Conservation (phyloP, 2,113 vertebrate species). For the Heliornis fulica region DNA sequence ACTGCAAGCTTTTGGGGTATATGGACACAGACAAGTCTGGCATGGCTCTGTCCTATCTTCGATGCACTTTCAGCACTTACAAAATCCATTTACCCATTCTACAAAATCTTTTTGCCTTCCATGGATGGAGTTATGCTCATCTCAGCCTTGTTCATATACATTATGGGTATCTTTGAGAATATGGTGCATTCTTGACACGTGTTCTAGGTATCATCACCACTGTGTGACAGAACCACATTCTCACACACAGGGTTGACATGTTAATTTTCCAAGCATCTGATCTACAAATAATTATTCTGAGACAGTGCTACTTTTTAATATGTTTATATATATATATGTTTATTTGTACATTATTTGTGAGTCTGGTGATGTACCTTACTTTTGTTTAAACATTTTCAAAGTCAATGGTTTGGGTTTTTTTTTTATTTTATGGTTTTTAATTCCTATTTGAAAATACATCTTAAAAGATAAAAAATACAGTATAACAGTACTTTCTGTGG, state of each 20-base stretch:
- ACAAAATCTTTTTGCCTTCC: background rate
- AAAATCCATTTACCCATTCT: background rate
- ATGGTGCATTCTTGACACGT: rapidly evolving
- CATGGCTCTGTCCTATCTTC: background rate
- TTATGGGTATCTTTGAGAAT: background rate
- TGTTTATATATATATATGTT: no score
- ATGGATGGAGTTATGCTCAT: rapidly evolving
- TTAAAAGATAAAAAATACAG: background rate
- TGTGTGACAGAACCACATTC: background rate
- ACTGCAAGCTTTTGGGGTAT: background rate
- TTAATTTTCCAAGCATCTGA: background rate
- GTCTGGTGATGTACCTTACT: background rate
- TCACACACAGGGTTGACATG: background rate
- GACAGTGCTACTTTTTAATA: no score
- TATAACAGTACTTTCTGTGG: background rate
- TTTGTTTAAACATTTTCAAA: background rate
- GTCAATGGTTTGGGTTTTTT: background rate
- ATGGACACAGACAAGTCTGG: background rate
- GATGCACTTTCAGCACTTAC: background rate
- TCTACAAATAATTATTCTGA: background rate
- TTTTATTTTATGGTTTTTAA: background rate
- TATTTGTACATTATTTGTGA: background rate
- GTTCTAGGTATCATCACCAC: background rate
- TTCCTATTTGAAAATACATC: background rate
- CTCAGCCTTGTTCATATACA: background rate